Percentiles rank a stretch among this genome's conserved stretches.
These are phyloP conservation scores for Strigamia transsilvanica DNA, from an alignment of 2,888 invertebrate species.

Conservation along the genomic window DNA sequence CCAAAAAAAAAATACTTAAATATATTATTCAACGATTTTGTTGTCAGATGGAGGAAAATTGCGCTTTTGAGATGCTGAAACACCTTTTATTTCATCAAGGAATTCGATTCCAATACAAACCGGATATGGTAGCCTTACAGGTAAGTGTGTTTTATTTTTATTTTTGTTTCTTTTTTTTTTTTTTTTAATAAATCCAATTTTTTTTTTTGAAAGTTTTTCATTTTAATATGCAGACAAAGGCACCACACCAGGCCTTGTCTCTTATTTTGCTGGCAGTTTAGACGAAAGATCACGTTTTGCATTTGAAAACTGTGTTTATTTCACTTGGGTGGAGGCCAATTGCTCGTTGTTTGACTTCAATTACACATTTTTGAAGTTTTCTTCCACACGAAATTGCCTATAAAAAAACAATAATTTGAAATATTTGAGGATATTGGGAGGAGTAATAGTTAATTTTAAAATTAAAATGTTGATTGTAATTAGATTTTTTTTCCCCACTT, in stretches of 20 bases:
- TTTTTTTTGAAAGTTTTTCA: constrained; percentile 20
- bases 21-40: constrained; percentile 52
- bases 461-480: background rate
- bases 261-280: constrained; percentile 47
- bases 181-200: background rate
- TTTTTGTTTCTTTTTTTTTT: background rate
- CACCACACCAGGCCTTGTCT: constrained; percentile 47
- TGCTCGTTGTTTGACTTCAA: constrained; percentile 49
- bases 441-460: background rate
- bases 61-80: constrained; percentile 84
- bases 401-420: constrained; percentile 39
- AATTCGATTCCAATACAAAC: constrained; percentile 86
- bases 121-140: constrained; percentile 94
- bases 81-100: constrained; percentile 92
- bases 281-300: constrained; percentile 47
- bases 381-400: constrained; percentile 17
- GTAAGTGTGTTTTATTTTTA: constrained; percentile 63
- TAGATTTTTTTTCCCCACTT: background rate
- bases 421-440: constrained; percentile 3
- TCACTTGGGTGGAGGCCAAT: constrained; percentile 49
- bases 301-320: constrained; percentile 49
- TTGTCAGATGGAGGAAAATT: constrained; percentile 88
- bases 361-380: constrained; percentile 40
- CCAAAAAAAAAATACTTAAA: background rate
- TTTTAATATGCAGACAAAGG: constrained; percentile 48